Conservation (phyloP, 2,888 invertebrate species). For the Conops quadrifasciatus region DNA sequence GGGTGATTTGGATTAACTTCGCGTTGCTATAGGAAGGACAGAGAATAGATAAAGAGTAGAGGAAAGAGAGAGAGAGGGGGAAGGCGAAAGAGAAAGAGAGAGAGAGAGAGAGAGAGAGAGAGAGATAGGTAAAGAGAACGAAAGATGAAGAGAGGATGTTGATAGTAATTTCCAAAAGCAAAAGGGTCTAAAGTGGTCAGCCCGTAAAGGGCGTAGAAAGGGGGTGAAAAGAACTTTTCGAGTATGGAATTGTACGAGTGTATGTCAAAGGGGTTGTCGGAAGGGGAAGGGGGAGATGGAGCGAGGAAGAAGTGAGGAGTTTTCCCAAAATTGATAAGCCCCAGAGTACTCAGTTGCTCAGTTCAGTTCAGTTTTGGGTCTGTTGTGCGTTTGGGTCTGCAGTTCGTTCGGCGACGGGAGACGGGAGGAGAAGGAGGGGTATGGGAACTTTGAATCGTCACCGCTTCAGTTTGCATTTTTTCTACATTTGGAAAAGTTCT, state of each 20-base stretch:
- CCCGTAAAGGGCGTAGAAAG: background rate
- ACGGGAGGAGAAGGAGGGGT: no score
- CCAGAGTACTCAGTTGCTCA: background rate
- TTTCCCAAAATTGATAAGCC: conserved; percentile 24
- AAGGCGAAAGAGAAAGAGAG: background rate
- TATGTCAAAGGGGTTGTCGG: background rate
- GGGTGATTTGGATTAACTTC: no score
- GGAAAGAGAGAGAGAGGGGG: conserved; percentile 12
- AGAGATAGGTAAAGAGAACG: background rate
- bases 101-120: background rate
- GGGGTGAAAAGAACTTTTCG: conserved; percentile 7
- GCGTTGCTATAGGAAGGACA: background rate
- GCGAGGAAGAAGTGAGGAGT: background rate
- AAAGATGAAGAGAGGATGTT: background rate
- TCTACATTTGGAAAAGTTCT: conserved; percentile 13
- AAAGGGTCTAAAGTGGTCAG: background rate
- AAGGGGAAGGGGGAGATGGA: background rate
- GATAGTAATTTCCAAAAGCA: background rate
- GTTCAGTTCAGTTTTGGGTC: background rate
- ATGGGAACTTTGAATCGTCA: no score
- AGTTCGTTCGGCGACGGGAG: background rate
- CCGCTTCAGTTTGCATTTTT: background rate
- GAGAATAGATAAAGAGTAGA: background rate
- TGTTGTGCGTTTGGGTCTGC: background rate
- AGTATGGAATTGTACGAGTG: background rate